Conservation (phyloP, 1,140 invertebrate species). For the Cylas formicarius region DNA sequence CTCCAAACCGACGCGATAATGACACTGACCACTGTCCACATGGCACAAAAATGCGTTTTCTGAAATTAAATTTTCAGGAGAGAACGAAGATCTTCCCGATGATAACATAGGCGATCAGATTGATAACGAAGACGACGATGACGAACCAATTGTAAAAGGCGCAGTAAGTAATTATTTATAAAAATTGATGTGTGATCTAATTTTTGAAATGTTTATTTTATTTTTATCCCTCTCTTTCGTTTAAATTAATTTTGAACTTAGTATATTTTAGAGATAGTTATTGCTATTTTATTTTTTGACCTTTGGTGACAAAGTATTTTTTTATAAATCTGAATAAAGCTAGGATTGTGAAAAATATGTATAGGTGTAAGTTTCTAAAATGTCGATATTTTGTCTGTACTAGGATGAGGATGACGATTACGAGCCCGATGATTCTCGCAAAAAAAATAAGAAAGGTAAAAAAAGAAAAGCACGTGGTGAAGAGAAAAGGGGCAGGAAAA, state of each 20-base stretch:
- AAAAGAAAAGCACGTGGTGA: slow-evolving; percentile 82
- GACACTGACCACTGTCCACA: slow-evolving; percentile 38
- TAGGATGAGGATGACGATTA: slow-evolving; percentile 81
- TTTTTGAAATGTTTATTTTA: background rate
- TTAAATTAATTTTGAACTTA: too few relatives aligned
- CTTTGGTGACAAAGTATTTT: too few relatives aligned
- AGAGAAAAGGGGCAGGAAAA: slow-evolving; percentile 76
- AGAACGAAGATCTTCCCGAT: slow-evolving; percentile 61
- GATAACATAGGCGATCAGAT: slow-evolving; percentile 50
- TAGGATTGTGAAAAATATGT: too few relatives aligned
- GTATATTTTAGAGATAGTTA: too few relatives aligned
- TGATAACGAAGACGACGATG: slow-evolving; percentile 66
- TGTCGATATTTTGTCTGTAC: too few relatives aligned
- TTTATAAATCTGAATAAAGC: too few relatives aligned
- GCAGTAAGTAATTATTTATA: slow-evolving; percentile 26
- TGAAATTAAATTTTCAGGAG: slow-evolving; percentile 46
- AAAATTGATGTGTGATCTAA: background rate
- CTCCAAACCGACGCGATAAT: slow-evolving; percentile 33
- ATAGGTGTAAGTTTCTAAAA: too few relatives aligned
- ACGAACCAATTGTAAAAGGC: slow-evolving; percentile 56
- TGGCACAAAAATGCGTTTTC: slow-evolving; percentile 26
- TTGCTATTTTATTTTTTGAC: too few relatives aligned
- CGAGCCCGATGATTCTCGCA: slow-evolving; percentile 71
- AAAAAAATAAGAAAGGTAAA: slow-evolving; percentile 86
- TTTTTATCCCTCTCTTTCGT: too few relatives aligned